Conservation (phyloP, 2,113 vertebrate genomes). For the Rhabdornis inornatus region DNA sequence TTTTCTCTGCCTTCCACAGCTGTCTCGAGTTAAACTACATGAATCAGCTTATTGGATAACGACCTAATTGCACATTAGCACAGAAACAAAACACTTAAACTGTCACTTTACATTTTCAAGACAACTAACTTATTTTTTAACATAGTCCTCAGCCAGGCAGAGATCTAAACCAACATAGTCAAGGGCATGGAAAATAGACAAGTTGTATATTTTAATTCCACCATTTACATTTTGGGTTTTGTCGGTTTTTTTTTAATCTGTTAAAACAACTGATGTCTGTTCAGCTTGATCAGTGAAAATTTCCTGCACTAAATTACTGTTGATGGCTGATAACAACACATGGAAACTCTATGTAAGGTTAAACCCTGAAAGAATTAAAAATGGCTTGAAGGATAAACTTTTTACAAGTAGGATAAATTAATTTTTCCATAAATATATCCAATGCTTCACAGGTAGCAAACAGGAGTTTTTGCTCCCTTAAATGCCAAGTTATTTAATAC, state of each 20-base stretch:
- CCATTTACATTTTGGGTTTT: background rate
- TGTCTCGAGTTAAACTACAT: conserved; percentile 63
- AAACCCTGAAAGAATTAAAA: background rate
- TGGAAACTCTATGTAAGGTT: background rate
- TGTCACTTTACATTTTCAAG: conserved; percentile 65
- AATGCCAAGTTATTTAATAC: background rate
- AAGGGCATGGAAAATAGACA: background rate
- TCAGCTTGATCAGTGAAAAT: background rate
- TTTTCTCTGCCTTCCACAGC: conserved; percentile 47
- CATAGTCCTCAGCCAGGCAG: background rate
- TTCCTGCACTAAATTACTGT: conserved; percentile 19
- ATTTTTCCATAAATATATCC: background rate
- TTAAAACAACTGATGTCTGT: background rate
- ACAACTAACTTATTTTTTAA: conserved; percentile 40
- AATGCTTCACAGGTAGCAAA: background rate
- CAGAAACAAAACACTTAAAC: conserved; percentile 60
- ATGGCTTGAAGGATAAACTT: background rate
- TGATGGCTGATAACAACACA: conserved; percentile 26
- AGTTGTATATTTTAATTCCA: background rate
- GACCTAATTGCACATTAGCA: conserved; percentile 67
- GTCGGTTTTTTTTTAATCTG: background rate
- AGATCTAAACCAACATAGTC: background rate
- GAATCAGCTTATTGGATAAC: conserved; percentile 67
- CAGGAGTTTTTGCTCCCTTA: background rate
- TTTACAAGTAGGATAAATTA: background rate